Evolutionary conservation across 1,140 invertebrate species (phyloP).

Genomic region (Drosophila triauraria): DNA sequence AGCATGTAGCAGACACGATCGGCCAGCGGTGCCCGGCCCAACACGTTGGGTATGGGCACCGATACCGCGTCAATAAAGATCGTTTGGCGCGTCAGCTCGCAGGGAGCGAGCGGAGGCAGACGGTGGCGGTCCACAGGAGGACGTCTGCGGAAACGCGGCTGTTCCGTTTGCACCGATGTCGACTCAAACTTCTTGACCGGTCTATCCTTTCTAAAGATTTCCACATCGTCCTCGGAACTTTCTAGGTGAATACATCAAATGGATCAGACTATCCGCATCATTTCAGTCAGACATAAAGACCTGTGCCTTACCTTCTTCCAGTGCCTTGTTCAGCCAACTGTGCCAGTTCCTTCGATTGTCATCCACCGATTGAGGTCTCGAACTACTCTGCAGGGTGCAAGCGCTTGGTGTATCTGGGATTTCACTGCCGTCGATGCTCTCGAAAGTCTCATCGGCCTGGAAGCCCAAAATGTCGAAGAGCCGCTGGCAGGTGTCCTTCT

Average conservation of each 20-base stretch:
- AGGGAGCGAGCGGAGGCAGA: slow-evolving; percentile 34
- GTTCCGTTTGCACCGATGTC: slow-evolving; percentile 58
- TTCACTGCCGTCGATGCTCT: neutral
- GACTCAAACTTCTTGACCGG: neutral
- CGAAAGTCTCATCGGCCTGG: slow-evolving; percentile 16
- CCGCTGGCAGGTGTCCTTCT: slow-evolving; percentile 49
- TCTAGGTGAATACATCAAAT: slow-evolving; percentile 32
- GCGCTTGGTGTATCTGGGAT: slow-evolving; percentile 2
- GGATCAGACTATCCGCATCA: neutral
- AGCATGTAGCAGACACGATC: slow-evolving; percentile 77
- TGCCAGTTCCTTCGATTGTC: slow-evolving; percentile 33
- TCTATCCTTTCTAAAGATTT: slow-evolving; percentile 22
- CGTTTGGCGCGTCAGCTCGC: slow-evolving; percentile 56
- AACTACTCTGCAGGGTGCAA: slow-evolving; percentile 11
- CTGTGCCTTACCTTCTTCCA: slow-evolving; percentile 44
- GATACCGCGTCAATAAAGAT: slow-evolving; percentile 56
- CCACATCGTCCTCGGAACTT: slow-evolving; percentile 63
- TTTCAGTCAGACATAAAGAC: neutral
- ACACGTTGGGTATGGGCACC: slow-evolving; percentile 25
- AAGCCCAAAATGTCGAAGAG: slow-evolving; percentile 62
- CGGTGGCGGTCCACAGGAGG: neutral
- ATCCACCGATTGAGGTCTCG: neutral
- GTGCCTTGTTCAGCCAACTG: slow-evolving; percentile 41
- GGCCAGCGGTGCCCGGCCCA: slow-evolving; percentile 44
- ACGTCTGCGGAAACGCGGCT: slow-evolving; percentile 34